Evolutionary conservation across 2,888 invertebrate species (phyloP).

Genomic region (Cerastis leucographa): DNA sequence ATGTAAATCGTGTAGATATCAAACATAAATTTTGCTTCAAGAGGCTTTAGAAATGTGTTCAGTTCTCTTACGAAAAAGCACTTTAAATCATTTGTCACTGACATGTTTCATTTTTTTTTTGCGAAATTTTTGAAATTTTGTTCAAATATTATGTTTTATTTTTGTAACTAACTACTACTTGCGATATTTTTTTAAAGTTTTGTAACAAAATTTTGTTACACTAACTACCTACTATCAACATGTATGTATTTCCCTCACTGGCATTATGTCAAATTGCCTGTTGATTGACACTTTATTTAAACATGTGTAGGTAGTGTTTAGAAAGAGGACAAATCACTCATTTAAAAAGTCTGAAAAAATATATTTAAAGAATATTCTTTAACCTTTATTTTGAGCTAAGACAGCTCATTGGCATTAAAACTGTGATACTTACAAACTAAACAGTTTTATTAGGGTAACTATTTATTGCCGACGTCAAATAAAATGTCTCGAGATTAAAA

Average conservation of each 20-base stretch:
- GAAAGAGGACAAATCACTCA: not conserved
- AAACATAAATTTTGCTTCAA: not conserved
- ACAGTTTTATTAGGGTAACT: not conserved
- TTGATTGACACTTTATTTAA: conserved; percentile 7
- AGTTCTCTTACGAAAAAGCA: conserved; percentile 15
- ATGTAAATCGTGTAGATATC: not conserved
- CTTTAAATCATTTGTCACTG: not conserved
- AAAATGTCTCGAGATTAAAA: not conserved
- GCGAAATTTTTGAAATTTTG: not conserved
- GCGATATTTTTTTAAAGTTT: not conserved
- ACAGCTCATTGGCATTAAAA: not conserved
- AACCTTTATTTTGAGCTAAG: not conserved
- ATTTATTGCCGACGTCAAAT: not conserved
- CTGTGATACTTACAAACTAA: not conserved
- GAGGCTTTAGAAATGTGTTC: not conserved
- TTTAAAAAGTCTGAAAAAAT: not conserved
- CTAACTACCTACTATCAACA: conserved; percentile 1
- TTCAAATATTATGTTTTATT: not conserved
- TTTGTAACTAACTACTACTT: not conserved
- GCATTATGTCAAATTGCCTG: conserved; percentile 10
- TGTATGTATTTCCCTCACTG: not conserved
- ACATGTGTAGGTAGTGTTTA: not conserved
- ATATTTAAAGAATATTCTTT: not conserved
- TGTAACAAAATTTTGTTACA: not conserved
- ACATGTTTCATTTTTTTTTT: not conserved